Conservation (phyloP, 2,888 invertebrate species). For the Scrobipalpa costella region DNA sequence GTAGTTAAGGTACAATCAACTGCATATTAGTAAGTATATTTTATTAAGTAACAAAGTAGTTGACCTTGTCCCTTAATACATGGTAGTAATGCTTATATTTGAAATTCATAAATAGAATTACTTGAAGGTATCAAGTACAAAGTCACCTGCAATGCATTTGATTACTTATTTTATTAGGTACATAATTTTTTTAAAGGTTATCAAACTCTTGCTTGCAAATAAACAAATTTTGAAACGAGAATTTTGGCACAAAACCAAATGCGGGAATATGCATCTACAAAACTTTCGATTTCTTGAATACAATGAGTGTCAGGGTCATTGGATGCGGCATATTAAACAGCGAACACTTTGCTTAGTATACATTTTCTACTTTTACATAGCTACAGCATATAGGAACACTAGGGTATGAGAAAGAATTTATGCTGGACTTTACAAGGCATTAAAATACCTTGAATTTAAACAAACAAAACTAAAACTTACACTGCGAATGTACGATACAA, state of each 20-base stretch:
- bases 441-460: not conserved
- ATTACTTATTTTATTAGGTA: too few relatives aligned
- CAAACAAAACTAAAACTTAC: conserved; percentile 78
- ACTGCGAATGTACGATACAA: conserved; percentile 88
- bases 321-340: conserved; percentile 30
- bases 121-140: too few relatives aligned
- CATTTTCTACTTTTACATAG: not conserved
- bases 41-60: too few relatives aligned
- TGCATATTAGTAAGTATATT: not conserved
- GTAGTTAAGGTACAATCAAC: not conserved
- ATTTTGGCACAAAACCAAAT: conserved; percentile 11
- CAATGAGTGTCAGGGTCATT: conserved; percentile 34
- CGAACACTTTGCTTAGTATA: not conserved
- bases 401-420: not conserved
- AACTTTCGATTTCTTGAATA: conserved; percentile 30
- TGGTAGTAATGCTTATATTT: too few relatives aligned
- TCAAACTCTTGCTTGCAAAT: not conserved
- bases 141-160: too few relatives aligned
- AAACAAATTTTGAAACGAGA: not conserved
- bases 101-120: too few relatives aligned
- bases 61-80: too few relatives aligned
- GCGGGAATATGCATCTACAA: not conserved
- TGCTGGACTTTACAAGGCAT: not conserved
- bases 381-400: not conserved
- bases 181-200: too few relatives aligned